A percentile compares a stretch with the other conserved stretches of the same genome.
Evolutionary conservation across 2,888 invertebrate genomes (phyloP).

Genomic region (Diarsia brunnea): DNA sequence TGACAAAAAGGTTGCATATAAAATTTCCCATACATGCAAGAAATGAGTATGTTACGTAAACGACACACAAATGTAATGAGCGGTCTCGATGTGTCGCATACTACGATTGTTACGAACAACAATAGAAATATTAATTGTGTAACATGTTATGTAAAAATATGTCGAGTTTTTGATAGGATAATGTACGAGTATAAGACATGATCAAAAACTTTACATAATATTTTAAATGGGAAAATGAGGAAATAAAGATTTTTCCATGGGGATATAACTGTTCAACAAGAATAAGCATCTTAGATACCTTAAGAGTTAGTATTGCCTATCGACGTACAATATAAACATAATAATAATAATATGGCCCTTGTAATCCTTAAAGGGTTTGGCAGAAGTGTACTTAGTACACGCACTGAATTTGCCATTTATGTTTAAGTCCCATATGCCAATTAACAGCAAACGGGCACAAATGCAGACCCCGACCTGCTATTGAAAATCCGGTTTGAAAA

Average conservation of each 20-base stretch:
- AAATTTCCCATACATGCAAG: slow-evolving; percentile 59
- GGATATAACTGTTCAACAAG: neutral
- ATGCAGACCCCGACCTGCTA: neutral
- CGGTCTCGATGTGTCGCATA: slow-evolving; percentile 60
- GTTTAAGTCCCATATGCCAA: neutral
- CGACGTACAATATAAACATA: neutral
- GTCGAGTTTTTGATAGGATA: slow-evolving; percentile 10
- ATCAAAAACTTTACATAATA: neutral
- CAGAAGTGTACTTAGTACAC: neutral
- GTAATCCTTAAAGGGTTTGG: neutral
- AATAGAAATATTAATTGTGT: slow-evolving; percentile 68
- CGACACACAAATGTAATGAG: slow-evolving; percentile 63
- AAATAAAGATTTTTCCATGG: neutral
- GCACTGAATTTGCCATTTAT: neutral
- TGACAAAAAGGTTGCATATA: slow-evolving; percentile 51
- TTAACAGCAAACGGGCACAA: neutral
- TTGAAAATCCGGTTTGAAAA: neutral
- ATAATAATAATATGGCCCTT: too few species aligned
- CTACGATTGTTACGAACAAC: slow-evolving; percentile 56
- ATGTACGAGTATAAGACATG: neutral
- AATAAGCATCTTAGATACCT: neutral
- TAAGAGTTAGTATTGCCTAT: neutral
- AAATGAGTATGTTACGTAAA: slow-evolving; percentile 53
- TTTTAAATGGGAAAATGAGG: neutral
- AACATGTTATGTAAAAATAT: slow-evolving; percentile 65